Base-by-base conservation (phyloP, 2,113 vertebrate species). In the Toxotes chatareus region DNA sequence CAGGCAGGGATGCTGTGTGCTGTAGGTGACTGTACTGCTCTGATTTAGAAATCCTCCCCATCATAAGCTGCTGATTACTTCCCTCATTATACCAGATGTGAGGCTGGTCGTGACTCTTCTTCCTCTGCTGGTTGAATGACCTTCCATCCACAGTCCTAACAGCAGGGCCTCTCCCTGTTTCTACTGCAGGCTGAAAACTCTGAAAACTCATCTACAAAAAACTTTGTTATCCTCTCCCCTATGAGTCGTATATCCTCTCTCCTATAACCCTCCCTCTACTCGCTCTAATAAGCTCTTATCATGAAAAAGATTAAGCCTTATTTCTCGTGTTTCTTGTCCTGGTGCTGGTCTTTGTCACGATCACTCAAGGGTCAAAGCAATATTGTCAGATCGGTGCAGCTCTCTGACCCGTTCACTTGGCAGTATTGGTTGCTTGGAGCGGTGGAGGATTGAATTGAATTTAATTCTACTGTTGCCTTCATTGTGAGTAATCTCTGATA, bases 311-410 rank as follows among this genome's bases (percentile, higher is more conserved):
- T 71, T 31, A n/a, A 60, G 32, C 42, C 49, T 3, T 19, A 13
- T 27, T 64, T 66, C 23, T 23, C 53, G 3, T 10, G 23, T 23
- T 23, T 53, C 51, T 53, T 51, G 59, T 78, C 38, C 2, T n/a
- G 5, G 32, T 31, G 4, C 34, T 34, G 12, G 14, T 57, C 8
- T 78, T 70, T 64, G 63, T 74, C 32, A 5, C 4, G 1, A 44
- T 76, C 27, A 49, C 69, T 82, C 16, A 44, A 3, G 19, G 34
- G 53, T 84, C 69, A 82, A 62, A 73, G 66, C 56, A 76, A 73
- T 72, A 46, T 60, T 44, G 70, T 51, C 55, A 34, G 71, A 38
- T 68, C 51, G 63, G 9, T 23, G 31, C 8, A 4, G 4, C n/a
- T 31, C 46, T 40, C 4, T 46, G 42, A 55, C 57, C 53, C 3